These are phyloP conservation scores for Pagrus major DNA, from an alignment of 2,113 vertebrate genomes.

Conservation along the genomic window DNA sequence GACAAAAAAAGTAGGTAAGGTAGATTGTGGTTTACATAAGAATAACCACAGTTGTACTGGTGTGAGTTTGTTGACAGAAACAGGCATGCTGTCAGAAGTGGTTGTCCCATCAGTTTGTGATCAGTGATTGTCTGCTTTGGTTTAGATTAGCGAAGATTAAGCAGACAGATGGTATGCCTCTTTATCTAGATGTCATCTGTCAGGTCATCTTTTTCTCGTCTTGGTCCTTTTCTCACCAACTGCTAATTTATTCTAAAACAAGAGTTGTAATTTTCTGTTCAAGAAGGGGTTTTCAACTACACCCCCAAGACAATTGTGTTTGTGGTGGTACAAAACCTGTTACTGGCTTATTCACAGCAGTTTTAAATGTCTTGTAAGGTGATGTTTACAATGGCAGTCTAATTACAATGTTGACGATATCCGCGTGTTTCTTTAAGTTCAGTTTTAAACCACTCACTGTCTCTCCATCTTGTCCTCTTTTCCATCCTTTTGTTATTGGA, in stretches of 20 bases:
- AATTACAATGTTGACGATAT: background rate
- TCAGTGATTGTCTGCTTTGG: background rate
- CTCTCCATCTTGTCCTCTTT: background rate
- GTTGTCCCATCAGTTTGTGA: background rate
- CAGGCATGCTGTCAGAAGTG: background rate
- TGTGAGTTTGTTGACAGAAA: background rate
- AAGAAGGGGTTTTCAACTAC: no score
- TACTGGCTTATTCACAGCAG: background rate
- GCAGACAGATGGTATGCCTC: background rate
- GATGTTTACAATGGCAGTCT: background rate
- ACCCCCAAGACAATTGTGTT: background rate
- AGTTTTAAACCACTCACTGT: background rate
- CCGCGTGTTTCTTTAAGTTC: background rate
- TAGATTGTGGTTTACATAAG: background rate
- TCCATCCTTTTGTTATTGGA: background rate
- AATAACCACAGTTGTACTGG: background rate
- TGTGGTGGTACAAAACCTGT: background rate
- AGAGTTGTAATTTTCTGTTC: background rate
- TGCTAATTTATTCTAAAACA: background rate
- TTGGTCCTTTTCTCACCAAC: no score
- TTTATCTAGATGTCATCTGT: background rate
- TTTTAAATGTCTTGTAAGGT: background rate
- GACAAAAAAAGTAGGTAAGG: no score
- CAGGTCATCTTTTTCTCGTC: background rate
- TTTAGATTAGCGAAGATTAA: background rate